Base-by-base conservation (phyloP, 2,797 vertebrate genomes). In the Steatocranus sp. region DNA sequence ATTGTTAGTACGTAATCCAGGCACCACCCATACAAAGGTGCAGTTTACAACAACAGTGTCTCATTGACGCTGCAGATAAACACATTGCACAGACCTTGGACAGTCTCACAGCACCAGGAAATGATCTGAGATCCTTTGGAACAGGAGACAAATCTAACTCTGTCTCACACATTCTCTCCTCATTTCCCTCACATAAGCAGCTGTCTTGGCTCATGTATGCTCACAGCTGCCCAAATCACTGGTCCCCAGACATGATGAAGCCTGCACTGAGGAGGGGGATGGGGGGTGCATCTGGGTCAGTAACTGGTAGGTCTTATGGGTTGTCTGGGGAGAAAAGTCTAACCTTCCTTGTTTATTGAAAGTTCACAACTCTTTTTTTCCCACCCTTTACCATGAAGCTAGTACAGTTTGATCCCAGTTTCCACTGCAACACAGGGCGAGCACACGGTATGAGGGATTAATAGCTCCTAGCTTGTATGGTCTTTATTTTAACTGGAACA, bases 141-240 rank as follows among this genome's bases (percentile, higher is more conserved):
- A 94, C 85, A 66, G 86, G 76, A 84, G 91, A 93, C 89, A 94
- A 90, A 91, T 93, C 89, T 84, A 36, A 90, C 83, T 86, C 84
- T 91, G 93, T 93, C 90, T 90, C 91, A 74, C 88, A 92, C 86
- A 90, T 89, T 91, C 84, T 94, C 88, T 79, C 70, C 54, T 51
- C 70, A 27, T 82, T 81, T 82, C 84, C 78, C 79, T 86, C 93
- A 90, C 91, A 92, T 86, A 87, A 93, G 79, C 95, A 96, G 95
- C 95, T 96, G 95, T 95, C 94, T 91, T 94, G 95, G 95, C 94
- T 93, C 90, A 87, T 83, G 84, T 80, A 78, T 18, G 79, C 85
- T 88, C 85, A 91, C 96, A 96, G 95, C 96, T 96, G 96, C 93
- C 93, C 88, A 76, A 88, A 91, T 89, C 91, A 90, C 94, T 88